Conservation (phyloP, 1,140 invertebrate species). For the Sarcophaga peregrina region DNA sequence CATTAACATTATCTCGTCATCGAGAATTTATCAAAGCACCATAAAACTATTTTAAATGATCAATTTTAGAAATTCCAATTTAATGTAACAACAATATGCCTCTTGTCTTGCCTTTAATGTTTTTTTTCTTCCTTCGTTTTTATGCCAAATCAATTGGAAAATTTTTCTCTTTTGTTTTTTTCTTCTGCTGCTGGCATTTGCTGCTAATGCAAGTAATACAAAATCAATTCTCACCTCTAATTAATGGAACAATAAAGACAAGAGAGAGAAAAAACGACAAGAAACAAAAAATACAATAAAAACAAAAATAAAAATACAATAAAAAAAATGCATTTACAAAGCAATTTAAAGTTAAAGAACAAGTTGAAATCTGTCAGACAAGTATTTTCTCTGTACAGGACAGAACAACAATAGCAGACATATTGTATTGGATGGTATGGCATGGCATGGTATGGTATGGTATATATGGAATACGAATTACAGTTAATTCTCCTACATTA, state of each 20-base stretch:
- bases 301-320: background rate
- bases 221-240: conserved; percentile 24
- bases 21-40: background rate
- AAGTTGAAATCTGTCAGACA: conserved; percentile 2
- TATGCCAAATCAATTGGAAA: background rate
- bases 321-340: too few species aligned
- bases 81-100: too few species aligned
- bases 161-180: background rate
- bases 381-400: background rate
- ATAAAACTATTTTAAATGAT: conserved; percentile 13
- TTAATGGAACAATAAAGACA: background rate
- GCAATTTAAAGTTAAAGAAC: background rate
- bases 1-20: too few species aligned
- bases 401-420: background rate
- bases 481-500: conserved; percentile 18
- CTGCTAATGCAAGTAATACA: background rate
- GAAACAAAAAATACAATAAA: background rate
- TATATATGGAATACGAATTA: background rate
- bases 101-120: too few species aligned
- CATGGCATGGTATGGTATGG: too few species aligned
- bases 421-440: too few species aligned
- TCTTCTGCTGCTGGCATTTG: background rate
- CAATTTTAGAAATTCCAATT: background rate
- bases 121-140: background rate
- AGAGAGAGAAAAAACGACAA: background rate